Base-by-base conservation (phyloP, 2,888 invertebrate genomes). In the Sylvicola cinctus region DNA sequence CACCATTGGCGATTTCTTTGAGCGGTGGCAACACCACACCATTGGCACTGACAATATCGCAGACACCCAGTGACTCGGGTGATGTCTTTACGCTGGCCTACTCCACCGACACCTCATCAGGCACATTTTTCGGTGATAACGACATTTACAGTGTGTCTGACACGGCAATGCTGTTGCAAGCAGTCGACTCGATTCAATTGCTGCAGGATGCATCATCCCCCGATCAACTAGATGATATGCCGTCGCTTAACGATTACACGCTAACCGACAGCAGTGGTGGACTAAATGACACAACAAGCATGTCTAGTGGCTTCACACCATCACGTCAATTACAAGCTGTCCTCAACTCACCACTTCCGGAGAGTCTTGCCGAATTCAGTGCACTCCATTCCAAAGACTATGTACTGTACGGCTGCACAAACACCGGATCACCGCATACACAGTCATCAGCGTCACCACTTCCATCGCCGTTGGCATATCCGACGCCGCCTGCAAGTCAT, bases 401-500 rank as follows among this genome's bases (percentile, higher is more conserved):
- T 38, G 52, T 60, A 38, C 49, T 58, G 43, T 55, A 57, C 43
- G 59, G 41, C 46, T 61, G 40, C 48, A 52, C 46, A 46, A 60
- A 43, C 49, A 52, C 55, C 20, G 55, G 40, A 35, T 42, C 39
- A 56, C 54, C 29, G 58, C 54, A 43, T 47, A 39, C 43, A 38
- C 40, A 29, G 41, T 67, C 62, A 34, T 63, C 62, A 11, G 62
- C 67, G 41, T 72, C 71, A 1, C 73, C 74, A 0, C 44, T 73
- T 39, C 70, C 72, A 41, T 73, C 73, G 17, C 74, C 74, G 0
- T 66, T 84, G 45, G 70, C 79, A 15, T 85, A 84, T 50, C 84
- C 85, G 3, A 85, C 85, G 7, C 85, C 85, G 15, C 84, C 85
- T 4, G 83, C 84, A 2, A 84, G 83, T 44, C 83, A 83, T 45